Evolutionary conservation across 2,113 vertebrate species (phyloP).

Genomic region (Agapornis roseicollis): DNA sequence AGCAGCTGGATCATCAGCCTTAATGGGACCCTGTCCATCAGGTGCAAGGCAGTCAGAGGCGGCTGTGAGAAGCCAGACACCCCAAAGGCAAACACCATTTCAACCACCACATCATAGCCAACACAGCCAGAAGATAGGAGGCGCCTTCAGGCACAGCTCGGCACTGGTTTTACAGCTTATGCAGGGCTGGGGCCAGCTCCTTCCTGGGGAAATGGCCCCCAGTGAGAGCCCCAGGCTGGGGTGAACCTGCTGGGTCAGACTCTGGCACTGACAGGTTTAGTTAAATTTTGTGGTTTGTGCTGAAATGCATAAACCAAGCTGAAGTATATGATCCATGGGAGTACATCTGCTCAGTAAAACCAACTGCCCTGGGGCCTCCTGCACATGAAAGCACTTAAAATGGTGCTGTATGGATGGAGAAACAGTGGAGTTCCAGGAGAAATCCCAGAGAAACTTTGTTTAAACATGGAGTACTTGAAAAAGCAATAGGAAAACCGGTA

Average conservation of each 20-base stretch:
- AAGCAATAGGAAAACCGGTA: background rate
- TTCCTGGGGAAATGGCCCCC: background rate
- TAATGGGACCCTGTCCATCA: background rate
- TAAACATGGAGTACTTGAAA: background rate
- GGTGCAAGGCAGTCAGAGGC: background rate
- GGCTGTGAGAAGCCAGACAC: background rate
- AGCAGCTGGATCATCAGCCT: background rate
- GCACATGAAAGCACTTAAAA: background rate
- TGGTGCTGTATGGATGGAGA: background rate
- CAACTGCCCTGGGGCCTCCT: background rate
- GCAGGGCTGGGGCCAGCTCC: background rate
- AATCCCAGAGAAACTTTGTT: background rate
- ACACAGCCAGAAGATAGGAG: background rate
- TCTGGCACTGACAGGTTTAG: background rate
- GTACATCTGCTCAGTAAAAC: background rate
- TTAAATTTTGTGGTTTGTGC: background rate
- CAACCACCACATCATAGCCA: background rate
- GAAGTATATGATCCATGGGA: background rate
- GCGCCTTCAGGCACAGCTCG: background rate
- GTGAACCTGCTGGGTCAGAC: background rate
- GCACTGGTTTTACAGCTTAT: background rate
- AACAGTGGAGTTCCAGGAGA: background rate
- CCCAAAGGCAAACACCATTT: background rate
- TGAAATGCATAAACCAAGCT: background rate
- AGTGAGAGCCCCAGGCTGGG: background rate